Conservation (phyloP, 2,888 invertebrate genomes). For the Platycnemis pennipes region DNA sequence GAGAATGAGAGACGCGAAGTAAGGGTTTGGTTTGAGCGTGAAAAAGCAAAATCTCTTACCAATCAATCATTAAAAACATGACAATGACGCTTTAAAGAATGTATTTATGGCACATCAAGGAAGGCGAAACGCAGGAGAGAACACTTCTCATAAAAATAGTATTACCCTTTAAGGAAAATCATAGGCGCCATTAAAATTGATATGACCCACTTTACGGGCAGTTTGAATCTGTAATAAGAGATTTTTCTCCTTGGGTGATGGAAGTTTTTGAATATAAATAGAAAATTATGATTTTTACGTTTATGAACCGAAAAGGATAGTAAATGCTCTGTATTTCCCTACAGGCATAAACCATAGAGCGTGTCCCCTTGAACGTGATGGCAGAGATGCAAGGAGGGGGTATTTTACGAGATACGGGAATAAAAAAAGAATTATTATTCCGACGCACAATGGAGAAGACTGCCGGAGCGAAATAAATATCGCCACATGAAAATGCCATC, state of each 20-base stretch:
- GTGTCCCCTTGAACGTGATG: neutral
- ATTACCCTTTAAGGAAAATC: neutral
- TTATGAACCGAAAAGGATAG: neutral
- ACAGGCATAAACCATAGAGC: neutral
- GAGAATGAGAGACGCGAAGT: neutral
- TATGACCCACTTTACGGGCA: neutral
- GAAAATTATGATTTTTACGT: slow-evolving; percentile 30
- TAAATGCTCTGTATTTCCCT: neutral
- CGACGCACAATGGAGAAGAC: neutral
- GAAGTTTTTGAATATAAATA: slow-evolving; percentile 4
- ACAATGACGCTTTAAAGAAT: neutral
- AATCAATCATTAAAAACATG: neutral
- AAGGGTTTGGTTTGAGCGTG: neutral
- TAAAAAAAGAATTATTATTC: neutral
- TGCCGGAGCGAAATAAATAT: neutral
- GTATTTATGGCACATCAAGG: neutral
- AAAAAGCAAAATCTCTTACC: neutral
- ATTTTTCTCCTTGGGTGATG: neutral
- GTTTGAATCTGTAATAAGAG: neutral
- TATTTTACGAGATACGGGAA: neutral
- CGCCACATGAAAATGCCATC: neutral
- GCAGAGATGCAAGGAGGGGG: neutral
- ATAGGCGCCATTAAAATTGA: slow-evolving; percentile 19
- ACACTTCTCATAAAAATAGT: neutral
- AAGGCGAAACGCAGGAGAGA: neutral